Percentiles rank a stretch among this genome's conserved stretches.
Conservation (phyloP, 2,113 vertebrate species). For the Psilopsiagon aymara region DNA sequence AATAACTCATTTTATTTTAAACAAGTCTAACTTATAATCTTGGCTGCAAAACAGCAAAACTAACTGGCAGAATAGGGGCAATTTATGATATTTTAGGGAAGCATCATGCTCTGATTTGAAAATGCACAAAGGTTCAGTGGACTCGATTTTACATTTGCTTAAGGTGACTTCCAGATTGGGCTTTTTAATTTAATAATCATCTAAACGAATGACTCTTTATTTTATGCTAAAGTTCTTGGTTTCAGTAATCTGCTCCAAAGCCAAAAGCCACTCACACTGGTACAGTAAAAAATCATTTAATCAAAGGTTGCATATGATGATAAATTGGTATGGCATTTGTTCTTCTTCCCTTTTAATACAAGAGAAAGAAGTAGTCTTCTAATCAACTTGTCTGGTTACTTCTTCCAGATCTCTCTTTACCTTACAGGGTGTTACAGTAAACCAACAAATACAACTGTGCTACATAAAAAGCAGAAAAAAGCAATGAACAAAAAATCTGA, state of each 20-base stretch:
- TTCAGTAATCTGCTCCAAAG: slow-evolving; percentile 17
- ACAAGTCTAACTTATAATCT: slow-evolving; percentile 13
- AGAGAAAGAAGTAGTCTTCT: slow-evolving; percentile 11
- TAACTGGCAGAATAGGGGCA: slow-evolving; percentile 26
- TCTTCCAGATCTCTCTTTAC: not conserved
- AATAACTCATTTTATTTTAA: slow-evolving; percentile 9
- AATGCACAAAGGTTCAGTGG: slow-evolving; percentile 24
- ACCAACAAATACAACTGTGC: not conserved
- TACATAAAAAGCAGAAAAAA: not conserved
- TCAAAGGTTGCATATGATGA: slow-evolving; percentile 48
- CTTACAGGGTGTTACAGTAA: not conserved
- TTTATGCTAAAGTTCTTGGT: slow-evolving; percentile 36
- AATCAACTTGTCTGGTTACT: slow-evolving; percentile 21
- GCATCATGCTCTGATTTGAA: slow-evolving; percentile 25
- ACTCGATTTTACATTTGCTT: slow-evolving; percentile 24
- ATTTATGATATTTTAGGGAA: slow-evolving; percentile 60
- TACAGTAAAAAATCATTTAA: slow-evolving; percentile 23
- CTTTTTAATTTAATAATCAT: slow-evolving; percentile 48
- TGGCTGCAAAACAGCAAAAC: slow-evolving; percentile 39
- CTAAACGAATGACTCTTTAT: slow-evolving; percentile 40
- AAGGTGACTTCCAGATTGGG: slow-evolving; percentile 27
- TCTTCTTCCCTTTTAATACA: slow-evolving; percentile 8
- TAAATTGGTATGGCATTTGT: slow-evolving; percentile 45
- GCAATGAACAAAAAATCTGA: not conserved
- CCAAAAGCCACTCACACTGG: slow-evolving; percentile 1